Percentiles rank a stretch among this genome's conserved stretches.
These are phyloP conservation scores for Lonchura striata DNA, from an alignment of 2,113 vertebrate species.

Conservation along the genomic window DNA sequence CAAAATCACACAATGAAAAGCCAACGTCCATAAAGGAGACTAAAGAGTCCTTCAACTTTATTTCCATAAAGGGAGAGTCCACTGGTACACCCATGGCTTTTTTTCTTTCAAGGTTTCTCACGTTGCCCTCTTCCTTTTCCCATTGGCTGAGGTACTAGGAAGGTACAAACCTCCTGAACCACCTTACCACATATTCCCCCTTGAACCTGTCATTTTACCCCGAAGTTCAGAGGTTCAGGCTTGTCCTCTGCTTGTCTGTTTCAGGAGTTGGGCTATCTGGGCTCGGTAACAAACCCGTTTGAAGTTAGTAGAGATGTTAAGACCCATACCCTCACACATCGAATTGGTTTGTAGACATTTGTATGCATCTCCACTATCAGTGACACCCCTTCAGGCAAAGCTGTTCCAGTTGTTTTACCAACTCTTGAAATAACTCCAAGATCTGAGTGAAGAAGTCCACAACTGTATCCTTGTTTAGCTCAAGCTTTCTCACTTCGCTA, in stretches of 20 bases:
- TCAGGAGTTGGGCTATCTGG: not conserved
- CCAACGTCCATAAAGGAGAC: not conserved
- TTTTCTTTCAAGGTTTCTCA: not conserved
- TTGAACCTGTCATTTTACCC: not conserved
- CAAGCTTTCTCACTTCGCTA: not conserved
- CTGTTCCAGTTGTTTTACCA: not conserved
- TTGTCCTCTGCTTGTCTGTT: not conserved
- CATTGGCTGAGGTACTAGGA: not conserved
- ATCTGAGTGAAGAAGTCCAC: not conserved
- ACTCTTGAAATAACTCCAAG: not conserved
- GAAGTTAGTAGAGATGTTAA: not conserved
- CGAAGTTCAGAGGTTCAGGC: not conserved
- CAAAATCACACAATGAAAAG: not conserved
- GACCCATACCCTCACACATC: not conserved
- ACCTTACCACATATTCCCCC: no score
- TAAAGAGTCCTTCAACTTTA: not conserved
- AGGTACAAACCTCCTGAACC: not conserved
- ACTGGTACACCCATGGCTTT: rapidly evolving
- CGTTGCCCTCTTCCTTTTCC: not conserved
- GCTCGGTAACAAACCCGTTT: not conserved
- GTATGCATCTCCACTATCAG: not conserved
- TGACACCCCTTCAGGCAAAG: not conserved
- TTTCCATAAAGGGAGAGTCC: not conserved
- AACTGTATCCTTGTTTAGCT: rapidly evolving
- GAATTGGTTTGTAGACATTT: not conserved